phyloP scores from a whole-genome alignment of 2,797 vertebrate species.

The Hydrolagus colliei region DNA sequence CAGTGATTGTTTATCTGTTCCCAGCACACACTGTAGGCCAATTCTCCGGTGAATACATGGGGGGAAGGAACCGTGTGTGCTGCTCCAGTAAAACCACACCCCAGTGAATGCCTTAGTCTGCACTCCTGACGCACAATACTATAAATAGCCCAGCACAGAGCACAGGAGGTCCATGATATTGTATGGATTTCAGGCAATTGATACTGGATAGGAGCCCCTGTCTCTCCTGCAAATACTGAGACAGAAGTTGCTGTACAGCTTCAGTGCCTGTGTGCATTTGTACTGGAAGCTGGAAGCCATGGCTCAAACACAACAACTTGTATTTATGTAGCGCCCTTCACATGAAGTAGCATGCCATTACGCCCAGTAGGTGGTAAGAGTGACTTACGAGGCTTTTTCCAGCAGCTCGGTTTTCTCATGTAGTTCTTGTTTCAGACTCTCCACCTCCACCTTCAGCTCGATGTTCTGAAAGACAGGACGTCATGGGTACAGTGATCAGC shows the following conservation, averaged over 20 bases:
- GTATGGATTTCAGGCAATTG: constrained; percentile 14
- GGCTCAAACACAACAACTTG: background rate
- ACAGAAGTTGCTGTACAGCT: background rate
- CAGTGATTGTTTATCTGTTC: too few relatives aligned
- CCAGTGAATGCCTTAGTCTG: background rate
- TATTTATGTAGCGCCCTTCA: too few relatives aligned
- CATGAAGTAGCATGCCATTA: background rate
- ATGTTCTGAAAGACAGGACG: constrained; percentile 70
- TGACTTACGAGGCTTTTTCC: constrained; percentile 71
- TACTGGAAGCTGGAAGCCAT: background rate
- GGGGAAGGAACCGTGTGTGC: too few relatives aligned
- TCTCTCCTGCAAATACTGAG: background rate
- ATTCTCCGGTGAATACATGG: too few relatives aligned
- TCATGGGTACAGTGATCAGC: too few relatives aligned
- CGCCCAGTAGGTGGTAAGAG: background rate
- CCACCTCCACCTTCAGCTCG: constrained; percentile 84
- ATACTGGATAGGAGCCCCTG: constrained; percentile 1
- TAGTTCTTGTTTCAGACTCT: constrained; percentile 84
- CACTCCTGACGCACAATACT: constrained; percentile 3
- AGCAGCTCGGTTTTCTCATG: constrained; percentile 75
- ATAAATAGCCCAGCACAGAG: background rate
- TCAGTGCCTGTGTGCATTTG: background rate
- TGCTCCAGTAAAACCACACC: background rate
- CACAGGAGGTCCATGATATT: constrained; percentile 5
- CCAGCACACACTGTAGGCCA: too few relatives aligned